Evolutionary conservation across 2,113 vertebrate genomes (phyloP), one percentile per base, ranked within the genome.

Genomic region (Bufo gargarizans): DNA sequence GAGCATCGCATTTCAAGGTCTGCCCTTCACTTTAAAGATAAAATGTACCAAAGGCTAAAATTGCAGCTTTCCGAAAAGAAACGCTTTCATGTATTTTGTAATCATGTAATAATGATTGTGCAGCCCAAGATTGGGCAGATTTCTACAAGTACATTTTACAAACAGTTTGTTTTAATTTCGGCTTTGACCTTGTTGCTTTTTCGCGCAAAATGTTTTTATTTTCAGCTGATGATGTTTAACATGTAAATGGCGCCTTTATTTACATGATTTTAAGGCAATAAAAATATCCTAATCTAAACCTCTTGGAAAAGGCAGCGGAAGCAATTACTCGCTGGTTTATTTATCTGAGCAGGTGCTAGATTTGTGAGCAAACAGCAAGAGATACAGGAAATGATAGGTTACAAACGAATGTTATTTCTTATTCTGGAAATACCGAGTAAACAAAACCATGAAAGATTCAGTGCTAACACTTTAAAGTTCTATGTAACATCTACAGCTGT

Each of bases 11-110:
- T 74, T 88, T 88, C 77, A 88, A 83, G 86, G 80, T 88, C 80
- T 83, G 80, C 69, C 86, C 79, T 88, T 88, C 69, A 83, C 80
- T 88, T 61, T 61, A 87, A 79, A 87, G 77, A 87, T 71, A 82
- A 72, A 86, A 80, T 50, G 58, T 77, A 88, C 69, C 67, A 50
- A 82, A 19, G 74, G 79, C 69, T 82, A 58, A 61, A 63, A 72
- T 45, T 88, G 67, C 61, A 45, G 77, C 65, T 81, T 59, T 74
- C 79, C 72, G 80, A 82, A 56, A 88, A 88, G 56, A 74, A 82
- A 43, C 9, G 19, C 67, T 83, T 88, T 83, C 47, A 83, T 83
- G 55, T 65, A 76, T 59, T 77, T 63, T 76, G 65, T 83, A 82
- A 83, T 58, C 85, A 78, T 65, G 74, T 53, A 85, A 77, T 86